Evolutionary conservation across 2,113 vertebrate species (phyloP).

Genomic region (Aldabrachelys gigantea): DNA sequence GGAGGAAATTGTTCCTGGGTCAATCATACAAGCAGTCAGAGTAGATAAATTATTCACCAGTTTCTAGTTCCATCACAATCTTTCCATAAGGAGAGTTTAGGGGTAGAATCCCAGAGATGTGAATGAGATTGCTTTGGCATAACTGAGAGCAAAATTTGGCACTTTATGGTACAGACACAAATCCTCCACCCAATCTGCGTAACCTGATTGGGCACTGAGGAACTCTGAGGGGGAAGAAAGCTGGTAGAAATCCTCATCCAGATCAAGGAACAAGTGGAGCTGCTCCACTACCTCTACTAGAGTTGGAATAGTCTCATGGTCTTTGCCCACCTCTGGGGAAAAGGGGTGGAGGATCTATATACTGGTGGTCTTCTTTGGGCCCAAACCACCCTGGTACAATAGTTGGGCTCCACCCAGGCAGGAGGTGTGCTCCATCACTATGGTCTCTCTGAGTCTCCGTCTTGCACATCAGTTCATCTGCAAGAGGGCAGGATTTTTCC

Average conservation of each 20-base stretch:
- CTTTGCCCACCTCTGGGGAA: neutral
- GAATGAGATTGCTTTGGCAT: neutral
- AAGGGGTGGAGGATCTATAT: neutral
- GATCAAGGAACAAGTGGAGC: neutral
- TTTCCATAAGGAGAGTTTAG: neutral
- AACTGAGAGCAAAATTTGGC: neutral
- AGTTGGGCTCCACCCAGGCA: neutral
- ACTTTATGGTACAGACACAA: neutral
- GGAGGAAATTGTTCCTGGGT: constrained; percentile 22
- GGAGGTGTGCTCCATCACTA: neutral
- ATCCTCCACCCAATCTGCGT: neutral
- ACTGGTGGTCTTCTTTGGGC: neutral
- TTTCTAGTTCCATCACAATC: neutral
- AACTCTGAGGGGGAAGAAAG: neutral
- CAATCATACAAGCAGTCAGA: neutral
- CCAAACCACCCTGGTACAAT: neutral
- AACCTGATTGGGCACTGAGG: neutral
- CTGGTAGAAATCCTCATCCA: neutral
- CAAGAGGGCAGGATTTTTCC: neutral
- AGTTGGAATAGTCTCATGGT: neutral
- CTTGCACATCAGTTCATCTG: neutral
- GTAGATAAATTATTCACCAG: constrained; percentile 1
- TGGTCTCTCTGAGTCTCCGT: accelerated
- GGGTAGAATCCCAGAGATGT: neutral
- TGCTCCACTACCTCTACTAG: neutral